A percentile compares a stretch with the other conserved stretches of the same genome.
Evolutionary conservation across 2,113 vertebrate genomes (phyloP).

Genomic region (Callorhinus ursinus): DNA sequence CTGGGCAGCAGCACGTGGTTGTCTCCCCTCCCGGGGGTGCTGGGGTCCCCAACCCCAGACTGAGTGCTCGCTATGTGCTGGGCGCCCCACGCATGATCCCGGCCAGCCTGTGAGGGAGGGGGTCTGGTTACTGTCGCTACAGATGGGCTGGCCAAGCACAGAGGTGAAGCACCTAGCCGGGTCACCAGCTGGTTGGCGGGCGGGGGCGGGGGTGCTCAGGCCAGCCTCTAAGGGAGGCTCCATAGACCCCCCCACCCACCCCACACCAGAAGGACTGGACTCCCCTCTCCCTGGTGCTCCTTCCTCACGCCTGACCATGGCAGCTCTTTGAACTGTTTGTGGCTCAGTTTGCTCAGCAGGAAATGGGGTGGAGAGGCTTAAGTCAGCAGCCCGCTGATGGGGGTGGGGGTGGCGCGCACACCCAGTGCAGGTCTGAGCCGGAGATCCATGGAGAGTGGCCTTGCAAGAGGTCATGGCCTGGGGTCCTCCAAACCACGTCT

Average conservation of each 20-base stretch:
- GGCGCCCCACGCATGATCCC: accelerated
- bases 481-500: not conserved
- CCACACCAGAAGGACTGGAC: accelerated
- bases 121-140: not conserved
- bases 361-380: not conserved
- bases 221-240: not conserved
- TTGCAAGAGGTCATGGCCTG: not conserved
- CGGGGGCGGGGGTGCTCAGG: not conserved
- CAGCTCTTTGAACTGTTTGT: not conserved
- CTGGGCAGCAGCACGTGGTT: not conserved
- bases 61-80: accelerated
- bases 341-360: not conserved
- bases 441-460: not conserved
- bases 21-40: accelerated
- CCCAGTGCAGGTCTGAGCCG: not conserved
- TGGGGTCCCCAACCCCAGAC: accelerated
- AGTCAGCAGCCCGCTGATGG: not conserved
- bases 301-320: not conserved
- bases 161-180: not conserved
- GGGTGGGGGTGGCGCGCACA: accelerated
- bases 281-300: accelerated
- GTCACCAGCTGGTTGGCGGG: not conserved
- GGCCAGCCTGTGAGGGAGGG: not conserved
- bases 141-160: not conserved
- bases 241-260: accelerated